Percentiles rank a stretch among this genome's conserved stretches.
phyloP scores from a whole-genome alignment of 2,113 vertebrate species.

The Gallinago undulata region DNA sequence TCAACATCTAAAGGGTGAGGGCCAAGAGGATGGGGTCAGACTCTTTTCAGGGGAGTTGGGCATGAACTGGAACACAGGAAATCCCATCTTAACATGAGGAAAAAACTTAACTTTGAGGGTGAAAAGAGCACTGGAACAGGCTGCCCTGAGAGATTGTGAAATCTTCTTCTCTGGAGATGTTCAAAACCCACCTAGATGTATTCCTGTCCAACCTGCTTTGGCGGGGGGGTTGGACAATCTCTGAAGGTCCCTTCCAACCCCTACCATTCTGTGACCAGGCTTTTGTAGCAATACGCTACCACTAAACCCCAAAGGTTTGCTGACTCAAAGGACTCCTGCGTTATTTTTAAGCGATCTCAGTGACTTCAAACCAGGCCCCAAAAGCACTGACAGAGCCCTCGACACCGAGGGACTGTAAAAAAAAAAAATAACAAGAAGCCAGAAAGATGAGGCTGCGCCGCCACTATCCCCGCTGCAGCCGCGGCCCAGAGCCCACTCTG shows the following conservation, averaged over 20 bases:
- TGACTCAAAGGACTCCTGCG: background rate
- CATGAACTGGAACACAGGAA: background rate
- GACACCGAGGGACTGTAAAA: rapidly evolving
- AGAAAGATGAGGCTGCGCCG: background rate
- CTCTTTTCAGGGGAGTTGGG: background rate
- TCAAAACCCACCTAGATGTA: background rate
- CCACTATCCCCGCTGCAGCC: too few relatives aligned
- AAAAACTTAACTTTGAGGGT: background rate
- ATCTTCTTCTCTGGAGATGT: background rate
- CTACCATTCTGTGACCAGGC: background rate
- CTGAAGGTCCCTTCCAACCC: background rate
- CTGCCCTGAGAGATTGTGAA: background rate
- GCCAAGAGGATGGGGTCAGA: background rate
- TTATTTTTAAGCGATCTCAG: background rate
- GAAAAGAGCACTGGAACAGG: background rate
- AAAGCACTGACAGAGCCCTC: rapidly evolving
- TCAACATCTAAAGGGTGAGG: too few relatives aligned
- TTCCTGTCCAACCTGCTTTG: background rate
- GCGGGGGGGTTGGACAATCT: too few relatives aligned
- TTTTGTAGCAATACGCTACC: background rate
- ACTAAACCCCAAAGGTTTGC: background rate
- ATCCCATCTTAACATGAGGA: background rate
- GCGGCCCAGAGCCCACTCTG: background rate
- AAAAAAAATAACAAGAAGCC: too few relatives aligned
- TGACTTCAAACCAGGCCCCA: background rate